A percentile compares a stretch with the other conserved stretches of the same genome.
Conservation (phyloP, 2,888 invertebrate genomes). For the Thalpophila matura region DNA sequence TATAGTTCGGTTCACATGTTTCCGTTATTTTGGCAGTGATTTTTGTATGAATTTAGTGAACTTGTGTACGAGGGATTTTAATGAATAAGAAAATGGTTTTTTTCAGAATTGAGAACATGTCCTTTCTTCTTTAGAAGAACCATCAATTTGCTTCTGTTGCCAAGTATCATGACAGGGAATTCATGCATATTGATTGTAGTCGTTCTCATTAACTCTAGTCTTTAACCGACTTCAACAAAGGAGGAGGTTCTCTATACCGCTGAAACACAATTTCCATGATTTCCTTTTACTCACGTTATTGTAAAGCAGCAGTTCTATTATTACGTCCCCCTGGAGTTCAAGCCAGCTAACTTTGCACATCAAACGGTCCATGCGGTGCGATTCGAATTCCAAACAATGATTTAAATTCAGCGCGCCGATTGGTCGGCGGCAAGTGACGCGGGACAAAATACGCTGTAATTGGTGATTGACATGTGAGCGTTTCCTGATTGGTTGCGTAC, state of each 20-base stretch:
- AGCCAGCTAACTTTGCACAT: slow-evolving; percentile 25
- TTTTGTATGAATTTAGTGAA: neutral
- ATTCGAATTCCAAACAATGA: slow-evolving; percentile 77
- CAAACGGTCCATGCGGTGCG: slow-evolving; percentile 54
- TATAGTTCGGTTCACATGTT: neutral
- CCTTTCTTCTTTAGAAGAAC: too few species aligned
- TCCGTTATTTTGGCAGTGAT: neutral
- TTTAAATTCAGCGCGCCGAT: slow-evolving; percentile 82
- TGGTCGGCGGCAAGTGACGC: slow-evolving; percentile 78
- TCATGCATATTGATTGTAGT: too few species aligned
- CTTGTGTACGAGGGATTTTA: neutral
- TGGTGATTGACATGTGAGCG: slow-evolving; percentile 88
- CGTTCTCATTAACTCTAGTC: too few species aligned
- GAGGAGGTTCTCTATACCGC: too few species aligned
- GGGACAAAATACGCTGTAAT: slow-evolving; percentile 87
- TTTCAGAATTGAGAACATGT: too few species aligned
- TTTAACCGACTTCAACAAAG: too few species aligned
- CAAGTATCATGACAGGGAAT: too few species aligned
- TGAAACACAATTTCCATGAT: too few species aligned
- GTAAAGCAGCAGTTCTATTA: neutral
- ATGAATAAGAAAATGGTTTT: neutral
- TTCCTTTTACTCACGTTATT: neutral
- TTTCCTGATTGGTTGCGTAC: slow-evolving; percentile 83
- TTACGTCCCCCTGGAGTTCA: neutral
- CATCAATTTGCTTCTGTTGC: too few species aligned